Evolutionary conservation across 1,140 invertebrate genomes (phyloP), one percentile per base, ranked within the genome.

Genomic region (Brachionus koreanus): DNA sequence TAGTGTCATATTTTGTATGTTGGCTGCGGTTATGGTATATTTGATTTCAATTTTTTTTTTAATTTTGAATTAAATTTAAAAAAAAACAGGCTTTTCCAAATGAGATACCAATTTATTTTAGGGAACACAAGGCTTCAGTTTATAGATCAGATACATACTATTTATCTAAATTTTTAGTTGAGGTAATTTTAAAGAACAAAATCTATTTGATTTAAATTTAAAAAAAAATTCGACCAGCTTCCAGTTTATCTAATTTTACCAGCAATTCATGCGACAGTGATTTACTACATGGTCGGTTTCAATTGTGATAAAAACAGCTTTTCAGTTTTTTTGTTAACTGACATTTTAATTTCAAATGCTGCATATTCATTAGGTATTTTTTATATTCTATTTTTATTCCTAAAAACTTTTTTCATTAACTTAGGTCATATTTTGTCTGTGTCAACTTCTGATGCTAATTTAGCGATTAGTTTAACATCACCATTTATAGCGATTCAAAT

Each of bases 61-160:
- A 0, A 74, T 25, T 42, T 74, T 6, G 29, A 74, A 23, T 43
- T 52, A 75, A 46, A 13, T 3, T 42, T 0, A 79, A 29, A 29
- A 29, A 79, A n/a, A n/a, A n/a, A n/a, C n/a, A n/a, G 76, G 52
- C 43, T 19, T 81, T 82, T 46, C 79, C 79, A n/a, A n/a, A 29
- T 23, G 79, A 69, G n/a, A 39, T 82, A 69, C 79, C 79, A 10
- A 65, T 82, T 35, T 82, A 67, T 72, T 23, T 23, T 1, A 13
- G 79, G 0, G 79, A 82, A 29, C 35, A 69, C 35, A 46, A 33
- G 9, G 2, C 57, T 0, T 67, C 57, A 16, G 79, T 82, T 0
- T 82, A 82, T 82, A 9, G 79, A n/a, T 67, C 79, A 9, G 79
- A 65, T 35, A 82, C 63, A 19, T 82, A 82, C 12, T 82, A 82